Percentiles rank a stretch among this genome's conserved stretches.
phyloP scores from a whole-genome alignment of 2,797 vertebrate species.

The Rhabdophis nuchalis region DNA sequence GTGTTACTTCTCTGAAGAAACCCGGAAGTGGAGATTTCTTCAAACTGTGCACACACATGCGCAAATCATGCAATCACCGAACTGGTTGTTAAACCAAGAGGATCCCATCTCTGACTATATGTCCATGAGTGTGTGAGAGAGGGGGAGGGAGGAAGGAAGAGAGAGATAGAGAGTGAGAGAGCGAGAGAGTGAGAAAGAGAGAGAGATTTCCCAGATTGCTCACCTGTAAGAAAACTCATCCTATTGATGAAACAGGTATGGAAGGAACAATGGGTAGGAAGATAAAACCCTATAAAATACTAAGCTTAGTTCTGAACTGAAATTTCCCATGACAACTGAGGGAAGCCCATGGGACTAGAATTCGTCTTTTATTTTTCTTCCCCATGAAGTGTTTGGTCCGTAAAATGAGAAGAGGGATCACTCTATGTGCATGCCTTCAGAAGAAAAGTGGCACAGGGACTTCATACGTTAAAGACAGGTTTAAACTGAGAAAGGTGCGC shows the following conservation, averaged over 20 bases:
- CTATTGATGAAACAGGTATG: not conserved
- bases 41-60: no score
- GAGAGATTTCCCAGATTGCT: not conserved
- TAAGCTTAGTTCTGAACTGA: not conserved
- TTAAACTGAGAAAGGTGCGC: not conserved
- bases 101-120: no score
- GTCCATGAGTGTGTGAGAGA: not conserved
- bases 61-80: no score
- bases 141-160: accelerated
- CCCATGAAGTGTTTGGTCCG: not conserved
- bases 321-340: not conserved
- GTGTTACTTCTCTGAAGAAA: no score
- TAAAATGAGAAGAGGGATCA: not conserved
- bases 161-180: not conserved
- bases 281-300: not conserved
- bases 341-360: not conserved
- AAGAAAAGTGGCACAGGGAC: not conserved
- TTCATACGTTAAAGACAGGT: not conserved
- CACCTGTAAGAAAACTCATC: not conserved
- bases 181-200: not conserved
- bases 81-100: no score
- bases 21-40: no score
- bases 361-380: not conserved
- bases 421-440: not conserved
- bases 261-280: not conserved